Base-by-base conservation (phyloP, 2,888 invertebrate genomes). In the Girardia tigrina region DNA sequence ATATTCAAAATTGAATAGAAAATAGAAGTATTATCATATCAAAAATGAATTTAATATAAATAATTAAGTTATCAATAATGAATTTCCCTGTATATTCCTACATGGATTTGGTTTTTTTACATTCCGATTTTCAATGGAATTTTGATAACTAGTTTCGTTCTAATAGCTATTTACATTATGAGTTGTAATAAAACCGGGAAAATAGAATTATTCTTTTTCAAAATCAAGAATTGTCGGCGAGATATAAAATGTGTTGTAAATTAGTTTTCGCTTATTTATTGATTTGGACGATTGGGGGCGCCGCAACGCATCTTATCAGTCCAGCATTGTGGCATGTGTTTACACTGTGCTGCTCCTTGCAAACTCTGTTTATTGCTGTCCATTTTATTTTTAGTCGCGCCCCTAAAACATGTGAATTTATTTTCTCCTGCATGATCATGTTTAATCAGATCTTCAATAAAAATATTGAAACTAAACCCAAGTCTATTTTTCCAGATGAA, bases 401-500 rank as follows among this genome's bases (percentile, higher is more conserved):
- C 8, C 56, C 56, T 6, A n/a, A 23, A 56, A 56, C 56, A 12
- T 56, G 56, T 56, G 56, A 56, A 8, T 56, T 56, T 23, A 56
- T 56, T 56, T 56, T 56, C 56, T 56, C 56, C n/a, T 56, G 56
- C 23, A 56, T 56, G 56, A n/a, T 20, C 4, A 56, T 56, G 56
- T 16, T 56, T 4, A 56, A 56, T 56, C 56, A 56, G 23, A 56
- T 56, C 4, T 56, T 56, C 23, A 56, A 56, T 56, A 56, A 56
- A n/a, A n/a, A 56, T 56, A n/a, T 56, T 8, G 23, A n/a, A 6
- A 23, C n/a, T 56, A 56, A 56, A 56, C 56, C 56, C 2, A n/a
- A 56, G n/a, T 56, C 56, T n/a, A 56, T 89, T 73, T 90, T 90
- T 83, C 88, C 90, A 29, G 89, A 90, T 80, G 89, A 90, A 81